Base-by-base conservation (phyloP, 2,888 invertebrate species). In the Nematopogon swammerdamellus region DNA sequence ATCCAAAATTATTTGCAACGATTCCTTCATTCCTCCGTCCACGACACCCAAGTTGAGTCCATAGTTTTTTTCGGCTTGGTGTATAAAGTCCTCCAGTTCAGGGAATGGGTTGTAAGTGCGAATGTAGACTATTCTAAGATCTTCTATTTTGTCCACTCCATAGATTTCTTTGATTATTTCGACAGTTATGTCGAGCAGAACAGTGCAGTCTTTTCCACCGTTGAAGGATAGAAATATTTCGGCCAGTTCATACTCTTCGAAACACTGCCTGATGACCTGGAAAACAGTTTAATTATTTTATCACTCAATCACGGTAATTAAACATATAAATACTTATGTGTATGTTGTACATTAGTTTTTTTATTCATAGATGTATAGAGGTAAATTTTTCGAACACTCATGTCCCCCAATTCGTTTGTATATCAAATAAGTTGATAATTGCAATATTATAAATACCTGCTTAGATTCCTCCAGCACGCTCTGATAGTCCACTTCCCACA, bases 181-280 rank as follows among this genome's bases (percentile, higher is more conserved):
- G 56, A 74, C 55, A 10, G 69, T 67, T 20, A 79, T 58, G 54
- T 80, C 76, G 54, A 99, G 75, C 14, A 98, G 80, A 0, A 90
- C 94, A 0, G 97, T 97, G 65, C 98, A 98, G 74, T 99, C 99
- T 77, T 99, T 99, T 1, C 99, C 99, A 3, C 99, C 99, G 66
- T 99, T 99, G 70, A 98, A 99, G 19, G 95, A 91, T 25, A 99
- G 65, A 61, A 95, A 94, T 16, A 95, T 77, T 68, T 94, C 88
- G 49, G 88, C 82, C 18, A 87, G 65, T n/a, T 84, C 79, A 66
- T 85, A 93, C 47, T 76, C 63, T 45, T 74, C 65, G 57, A 88
- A 82, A 53, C 86, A 85, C 62, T 84, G 65, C 61, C 79, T 72
- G 49, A 89, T 75, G 52, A 84, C 68, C 87, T 91, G 67, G 42